A percentile compares a stretch with the other conserved stretches of the same genome.
These are phyloP conservation scores for Dicycla oo DNA, from an alignment of 2,888 invertebrate genomes.

Conservation along the genomic window DNA sequence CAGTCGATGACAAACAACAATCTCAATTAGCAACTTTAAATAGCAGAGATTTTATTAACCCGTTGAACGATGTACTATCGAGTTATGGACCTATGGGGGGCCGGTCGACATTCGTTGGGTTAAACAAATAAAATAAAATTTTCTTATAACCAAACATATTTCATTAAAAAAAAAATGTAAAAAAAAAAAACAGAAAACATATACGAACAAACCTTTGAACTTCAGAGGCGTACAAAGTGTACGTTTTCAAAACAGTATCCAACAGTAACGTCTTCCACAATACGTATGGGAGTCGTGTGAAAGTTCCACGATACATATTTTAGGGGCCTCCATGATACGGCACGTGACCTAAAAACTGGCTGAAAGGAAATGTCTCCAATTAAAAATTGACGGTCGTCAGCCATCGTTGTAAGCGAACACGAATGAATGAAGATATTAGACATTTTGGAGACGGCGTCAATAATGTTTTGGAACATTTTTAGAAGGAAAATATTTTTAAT, in stretches of 20 bases:
- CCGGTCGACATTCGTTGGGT: no score
- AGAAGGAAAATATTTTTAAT: background rate
- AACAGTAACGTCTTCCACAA: constrained; percentile 42
- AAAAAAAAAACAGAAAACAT: background rate
- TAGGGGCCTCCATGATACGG: constrained; percentile 67
- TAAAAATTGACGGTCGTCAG: constrained; percentile 83
- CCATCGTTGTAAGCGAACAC: constrained; percentile 69
- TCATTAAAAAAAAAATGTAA: no score
- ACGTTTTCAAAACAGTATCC: constrained; percentile 47
- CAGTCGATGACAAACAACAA: no score
- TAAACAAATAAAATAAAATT: no score
- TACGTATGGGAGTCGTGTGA: constrained; percentile 48
- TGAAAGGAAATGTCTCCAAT: constrained; percentile 84
- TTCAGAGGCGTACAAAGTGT: constrained; percentile 9
- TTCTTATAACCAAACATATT: no score
- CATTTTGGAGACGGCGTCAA: constrained; percentile 11
- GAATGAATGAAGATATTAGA: constrained; percentile 64
- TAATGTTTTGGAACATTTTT: background rate
- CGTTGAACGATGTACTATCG: no score
- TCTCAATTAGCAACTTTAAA: no score
- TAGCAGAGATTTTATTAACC: no score
- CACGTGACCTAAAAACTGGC: constrained; percentile 78
- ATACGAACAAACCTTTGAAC: constrained; percentile 22
- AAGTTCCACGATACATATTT: constrained; percentile 74
- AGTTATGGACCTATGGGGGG: no score